Percentiles rank a stretch among this genome's conserved stretches.
Evolutionary conservation across 2,888 invertebrate genomes (phyloP).

Genomic region (Onthophagus sagittarius): DNA sequence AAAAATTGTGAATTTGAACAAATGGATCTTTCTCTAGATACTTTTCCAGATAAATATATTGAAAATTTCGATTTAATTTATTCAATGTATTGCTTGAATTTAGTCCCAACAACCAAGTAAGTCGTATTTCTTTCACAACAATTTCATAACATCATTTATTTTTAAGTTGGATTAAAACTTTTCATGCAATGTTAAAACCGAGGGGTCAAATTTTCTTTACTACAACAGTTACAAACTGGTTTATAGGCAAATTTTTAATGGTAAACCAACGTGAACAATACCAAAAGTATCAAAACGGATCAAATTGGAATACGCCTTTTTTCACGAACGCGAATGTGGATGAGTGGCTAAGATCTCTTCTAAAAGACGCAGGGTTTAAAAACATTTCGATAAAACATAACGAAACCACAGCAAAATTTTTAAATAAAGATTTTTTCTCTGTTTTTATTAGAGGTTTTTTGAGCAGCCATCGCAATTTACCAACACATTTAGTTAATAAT

Average conservation of each 20-base stretch:
- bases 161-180: neutral
- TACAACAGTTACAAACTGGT: neutral
- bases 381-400: neutral
- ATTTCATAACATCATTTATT: neutral
- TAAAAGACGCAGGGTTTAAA: neutral
- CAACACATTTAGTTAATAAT: neutral
- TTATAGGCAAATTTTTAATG: neutral
- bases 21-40: neutral
- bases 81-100: neutral
- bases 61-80: neutral
- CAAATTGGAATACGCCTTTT: neutral
- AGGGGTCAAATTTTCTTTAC: neutral
- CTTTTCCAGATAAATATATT: neutral
- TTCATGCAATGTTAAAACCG: neutral
- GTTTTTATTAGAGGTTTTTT: neutral
- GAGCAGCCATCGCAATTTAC: neutral
- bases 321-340: neutral
- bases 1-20: neutral
- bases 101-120: neutral
- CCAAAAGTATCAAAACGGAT: neutral
- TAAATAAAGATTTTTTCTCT: neutral
- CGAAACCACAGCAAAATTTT: neutral
- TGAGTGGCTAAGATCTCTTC: neutral
- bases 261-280: neutral
- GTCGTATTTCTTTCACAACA: neutral